A percentile compares a stretch with the other conserved stretches of the same genome.
phyloP scores from a whole-genome alignment of 2,888 invertebrate genomes.

The Chloroclysta siterata region DNA sequence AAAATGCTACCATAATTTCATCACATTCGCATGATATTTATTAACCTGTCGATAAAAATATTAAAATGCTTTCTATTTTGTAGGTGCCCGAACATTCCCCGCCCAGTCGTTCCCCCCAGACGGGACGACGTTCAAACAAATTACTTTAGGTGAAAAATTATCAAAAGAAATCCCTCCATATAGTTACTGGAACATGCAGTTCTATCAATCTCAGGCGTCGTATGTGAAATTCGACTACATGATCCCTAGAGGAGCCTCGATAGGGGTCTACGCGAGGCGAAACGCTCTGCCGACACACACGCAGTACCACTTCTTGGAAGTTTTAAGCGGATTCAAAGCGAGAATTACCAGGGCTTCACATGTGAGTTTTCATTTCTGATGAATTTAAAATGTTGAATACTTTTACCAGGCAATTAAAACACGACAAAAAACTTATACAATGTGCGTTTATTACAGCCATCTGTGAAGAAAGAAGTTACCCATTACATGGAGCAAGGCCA shows the following conservation, averaged over 20 bases:
- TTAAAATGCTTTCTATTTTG: conserved; percentile 50
- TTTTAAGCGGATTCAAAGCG: conserved; percentile 95
- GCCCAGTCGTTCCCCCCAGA: conserved; percentile 96
- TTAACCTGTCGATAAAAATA: conserved; percentile 28
- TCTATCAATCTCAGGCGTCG: conserved; percentile 96
- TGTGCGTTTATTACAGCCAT: conserved; percentile 85
- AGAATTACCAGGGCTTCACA: conserved; percentile 93
- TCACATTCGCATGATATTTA: conserved; percentile 66
- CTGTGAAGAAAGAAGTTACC: conserved; percentile 95
- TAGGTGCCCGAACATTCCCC: conserved; percentile 95
- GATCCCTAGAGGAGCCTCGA: conserved; percentile 95
- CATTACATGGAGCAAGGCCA: conserved; percentile 98
- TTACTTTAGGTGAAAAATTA: conserved; percentile 93
- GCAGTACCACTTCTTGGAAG: conserved; percentile 97
- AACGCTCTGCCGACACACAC: conserved; percentile 98
- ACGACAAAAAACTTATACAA: background rate
- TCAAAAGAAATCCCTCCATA: conserved; percentile 96
- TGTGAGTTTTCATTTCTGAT: conserved; percentile 85
- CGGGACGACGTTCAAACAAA: conserved; percentile 96
- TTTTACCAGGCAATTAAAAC: background rate
- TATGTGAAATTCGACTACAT: conserved; percentile 98
- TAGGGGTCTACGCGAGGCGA: conserved; percentile 97
- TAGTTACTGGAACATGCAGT: conserved; percentile 99
- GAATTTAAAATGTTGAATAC: background rate
- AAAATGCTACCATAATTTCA: conserved; percentile 45